phyloP scores from a whole-genome alignment of 2,113 vertebrate genomes.

The Toxotes chatareus region DNA sequence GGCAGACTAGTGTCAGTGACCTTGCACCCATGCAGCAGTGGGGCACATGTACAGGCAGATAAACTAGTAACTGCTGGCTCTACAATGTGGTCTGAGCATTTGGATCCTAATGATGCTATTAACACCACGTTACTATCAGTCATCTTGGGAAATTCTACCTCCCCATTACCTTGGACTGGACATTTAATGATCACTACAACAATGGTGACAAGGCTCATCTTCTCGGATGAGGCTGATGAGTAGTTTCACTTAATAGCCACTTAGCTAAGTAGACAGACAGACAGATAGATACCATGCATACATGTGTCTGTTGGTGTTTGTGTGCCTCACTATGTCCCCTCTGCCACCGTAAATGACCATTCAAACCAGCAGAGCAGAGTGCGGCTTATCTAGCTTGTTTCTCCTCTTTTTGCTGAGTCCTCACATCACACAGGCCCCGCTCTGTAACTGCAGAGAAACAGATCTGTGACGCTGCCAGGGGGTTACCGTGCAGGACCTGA shows the following conservation, averaged over 20 bases:
- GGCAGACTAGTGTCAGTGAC: neutral
- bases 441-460: slow-evolving; percentile 67
- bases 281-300: neutral
- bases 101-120: neutral
- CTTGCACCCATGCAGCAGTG: neutral
- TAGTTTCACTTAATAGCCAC: neutral
- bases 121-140: slow-evolving; percentile 5
- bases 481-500: slow-evolving; percentile 42
- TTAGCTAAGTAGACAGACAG: neutral
- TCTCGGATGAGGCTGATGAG: neutral
- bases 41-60: neutral
- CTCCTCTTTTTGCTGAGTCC: slow-evolving; percentile 78
- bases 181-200: neutral
- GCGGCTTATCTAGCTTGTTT: slow-evolving; percentile 39
- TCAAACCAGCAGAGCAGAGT: slow-evolving; percentile 27
- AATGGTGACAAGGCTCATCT: neutral
- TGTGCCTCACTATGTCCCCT: neutral
- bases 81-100: neutral
- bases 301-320: neutral
- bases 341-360: neutral
- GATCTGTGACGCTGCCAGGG: slow-evolving; percentile 44
- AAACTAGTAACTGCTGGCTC: neutral
- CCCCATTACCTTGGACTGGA: neutral
- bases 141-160: neutral
- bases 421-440: slow-evolving; percentile 62